Base-by-base conservation (phyloP, 2,888 invertebrate species). In the Drosophila crucigera region DNA sequence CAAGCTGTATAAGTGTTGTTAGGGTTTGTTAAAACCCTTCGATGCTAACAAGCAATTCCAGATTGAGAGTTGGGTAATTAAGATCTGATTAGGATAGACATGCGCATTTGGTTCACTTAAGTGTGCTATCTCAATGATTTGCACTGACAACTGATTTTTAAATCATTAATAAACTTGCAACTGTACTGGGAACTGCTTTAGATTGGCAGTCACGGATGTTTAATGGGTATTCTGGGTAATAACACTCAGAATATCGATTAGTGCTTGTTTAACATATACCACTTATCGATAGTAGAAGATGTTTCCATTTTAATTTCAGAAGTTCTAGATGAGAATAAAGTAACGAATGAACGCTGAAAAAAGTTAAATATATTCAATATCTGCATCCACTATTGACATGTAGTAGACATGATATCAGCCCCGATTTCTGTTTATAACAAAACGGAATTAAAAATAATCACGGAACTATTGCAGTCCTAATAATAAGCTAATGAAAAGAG, bases 81-180 rank as follows among this genome's bases (percentile, higher is more conserved):
- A 80, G 78, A 78, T 78, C 76, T 80, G 80, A 80, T 80, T 76
- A 71, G 71, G 78, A 78, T 78, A 35, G 47, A 41, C 61, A 30
- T 37, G 28, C 16, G 39, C 39, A 25, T 31, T 49, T 63, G 55
- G 49, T 33, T 30, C 30, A 58, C 33, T 50, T 53, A 22, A 33
- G 53, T 28, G 33, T n/a, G 50, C 67, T 69, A 69, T 69, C n/a
- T 25, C 37, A 63, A 61, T 65, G 66, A 74, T 79, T 65, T 69
- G 50, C 50, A 37, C 50, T 67, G 61, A 61, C 64, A 79, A 61
- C 39, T 31, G 75, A 79, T 74, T 47, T 52, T 39, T n/a, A 28
- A 60, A 61, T 55, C 39, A 14, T 43, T 50, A 61, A 69, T 78
- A 75, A 50, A 19, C 3, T 25, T 25, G 25, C 41, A 6, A 25